Conservation (phyloP, 2,888 invertebrate species). For the Dysmachus trigonus region DNA sequence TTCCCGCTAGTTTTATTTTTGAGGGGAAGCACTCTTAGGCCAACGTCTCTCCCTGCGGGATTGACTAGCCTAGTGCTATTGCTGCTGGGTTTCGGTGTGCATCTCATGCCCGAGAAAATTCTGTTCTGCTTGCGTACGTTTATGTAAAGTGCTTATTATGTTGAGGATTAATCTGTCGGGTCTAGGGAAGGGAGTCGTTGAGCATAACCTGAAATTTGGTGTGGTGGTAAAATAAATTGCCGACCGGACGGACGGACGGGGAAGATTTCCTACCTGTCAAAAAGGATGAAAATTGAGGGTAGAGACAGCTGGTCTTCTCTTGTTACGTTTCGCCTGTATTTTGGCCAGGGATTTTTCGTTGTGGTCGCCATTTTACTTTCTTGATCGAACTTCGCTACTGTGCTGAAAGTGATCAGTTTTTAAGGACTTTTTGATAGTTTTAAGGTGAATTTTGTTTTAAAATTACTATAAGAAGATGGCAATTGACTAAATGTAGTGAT, state of each 20-base stretch:
- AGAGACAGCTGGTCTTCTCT: constrained; percentile 19
- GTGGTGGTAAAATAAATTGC: not conserved
- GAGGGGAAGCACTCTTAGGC: not conserved
- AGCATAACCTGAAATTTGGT: not conserved
- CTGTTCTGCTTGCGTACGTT: not conserved
- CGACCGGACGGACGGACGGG: not conserved
- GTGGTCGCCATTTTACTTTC: constrained; percentile 37
- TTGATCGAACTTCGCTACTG: not conserved
- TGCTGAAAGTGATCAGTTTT: not conserved
- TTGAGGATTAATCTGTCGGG: not conserved
- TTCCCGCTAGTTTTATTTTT: not conserved
- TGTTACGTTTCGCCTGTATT: not conserved
- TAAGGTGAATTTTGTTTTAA: not conserved
- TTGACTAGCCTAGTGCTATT: not conserved
- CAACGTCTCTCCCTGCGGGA: not conserved
- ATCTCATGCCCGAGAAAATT: not conserved
- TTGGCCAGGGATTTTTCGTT: not conserved
- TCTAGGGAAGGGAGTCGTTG: not conserved
- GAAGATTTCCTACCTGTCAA: constrained; percentile 23
- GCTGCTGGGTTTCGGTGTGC: not conserved
- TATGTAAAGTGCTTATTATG: not conserved
- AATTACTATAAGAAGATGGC: not conserved
- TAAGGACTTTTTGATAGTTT: not conserved
- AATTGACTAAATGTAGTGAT: not conserved
- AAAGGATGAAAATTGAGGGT: constrained; percentile 4